These are phyloP conservation scores for Steatornis caripensis DNA, from an alignment of 2,113 vertebrate genomes.

Conservation along the genomic window DNA sequence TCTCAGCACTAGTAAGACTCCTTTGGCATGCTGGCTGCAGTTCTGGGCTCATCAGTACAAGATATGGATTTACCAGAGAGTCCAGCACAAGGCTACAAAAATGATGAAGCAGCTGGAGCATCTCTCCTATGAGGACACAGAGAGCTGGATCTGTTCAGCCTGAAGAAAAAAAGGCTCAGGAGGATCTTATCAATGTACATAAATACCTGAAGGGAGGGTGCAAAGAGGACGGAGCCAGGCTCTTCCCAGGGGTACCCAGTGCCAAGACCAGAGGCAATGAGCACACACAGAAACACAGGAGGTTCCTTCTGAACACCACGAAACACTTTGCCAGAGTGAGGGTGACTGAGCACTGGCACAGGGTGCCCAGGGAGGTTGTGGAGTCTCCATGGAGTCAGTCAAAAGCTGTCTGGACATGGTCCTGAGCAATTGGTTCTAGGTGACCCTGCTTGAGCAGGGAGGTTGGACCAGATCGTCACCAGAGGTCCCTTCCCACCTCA, in stretches of 20 bases:
- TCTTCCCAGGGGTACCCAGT: neutral
- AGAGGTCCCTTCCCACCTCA: neutral
- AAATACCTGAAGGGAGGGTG: neutral
- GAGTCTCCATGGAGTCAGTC: neutral
- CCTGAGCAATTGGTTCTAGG: neutral
- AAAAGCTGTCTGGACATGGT: neutral
- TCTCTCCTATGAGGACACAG: neutral
- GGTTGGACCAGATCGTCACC: neutral
- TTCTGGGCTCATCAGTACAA: neutral
- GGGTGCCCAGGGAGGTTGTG: neutral
- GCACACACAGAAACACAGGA: neutral
- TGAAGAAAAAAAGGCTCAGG: neutral
- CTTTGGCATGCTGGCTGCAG: neutral
- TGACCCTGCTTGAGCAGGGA: rapidly evolving
- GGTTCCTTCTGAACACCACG: neutral
- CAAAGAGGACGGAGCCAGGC: neutral
- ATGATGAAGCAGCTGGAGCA: neutral
- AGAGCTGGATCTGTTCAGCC: neutral
- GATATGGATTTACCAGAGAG: rapidly evolving
- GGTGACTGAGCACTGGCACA: neutral
- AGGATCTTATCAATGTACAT: neutral
- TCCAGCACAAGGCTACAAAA: neutral
- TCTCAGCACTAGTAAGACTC: neutral
- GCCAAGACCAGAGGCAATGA: neutral
- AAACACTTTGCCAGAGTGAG: neutral